phyloP scores from a whole-genome alignment of 2,888 invertebrate genomes.

The Euproctis similis region DNA sequence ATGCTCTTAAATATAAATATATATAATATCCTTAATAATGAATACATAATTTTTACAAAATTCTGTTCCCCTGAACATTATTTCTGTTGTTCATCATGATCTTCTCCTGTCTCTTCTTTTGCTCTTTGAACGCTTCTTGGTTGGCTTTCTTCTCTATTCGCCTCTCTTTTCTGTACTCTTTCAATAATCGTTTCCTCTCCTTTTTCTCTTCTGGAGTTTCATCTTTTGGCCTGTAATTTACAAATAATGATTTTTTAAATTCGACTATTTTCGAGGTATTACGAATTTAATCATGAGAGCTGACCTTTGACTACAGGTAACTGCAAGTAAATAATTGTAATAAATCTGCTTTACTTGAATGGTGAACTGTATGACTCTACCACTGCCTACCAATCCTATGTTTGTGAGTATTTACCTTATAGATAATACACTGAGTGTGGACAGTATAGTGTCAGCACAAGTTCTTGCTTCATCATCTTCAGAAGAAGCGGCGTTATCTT shows the following conservation, averaged over 20 bases:
- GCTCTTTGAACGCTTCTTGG: conserved; percentile 87
- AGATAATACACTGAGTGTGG: conserved; percentile 81
- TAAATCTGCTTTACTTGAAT: too few relatives aligned
- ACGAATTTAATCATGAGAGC: too few relatives aligned
- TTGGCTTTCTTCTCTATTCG: conserved; percentile 89
- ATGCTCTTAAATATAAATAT: too few relatives aligned
- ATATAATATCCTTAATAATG: background rate
- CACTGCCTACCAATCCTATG: too few relatives aligned
- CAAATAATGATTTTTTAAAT: background rate
- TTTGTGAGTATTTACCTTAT: conserved; percentile 48
- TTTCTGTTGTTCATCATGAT: conserved; percentile 84
- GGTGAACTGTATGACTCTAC: too few relatives aligned
- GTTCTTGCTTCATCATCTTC: conserved; percentile 71
- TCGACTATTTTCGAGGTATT: background rate
- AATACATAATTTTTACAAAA: conserved; percentile 51
- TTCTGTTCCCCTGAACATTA: conserved; percentile 83
- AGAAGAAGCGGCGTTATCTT: conserved; percentile 19
- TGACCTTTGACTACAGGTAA: too few relatives aligned
- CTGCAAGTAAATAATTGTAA: too few relatives aligned
- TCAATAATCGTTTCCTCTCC: conserved; percentile 85
- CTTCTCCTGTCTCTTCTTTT: conserved; percentile 87
- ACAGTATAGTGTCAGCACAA: conserved; percentile 78
- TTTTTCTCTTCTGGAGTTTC: conserved; percentile 86
- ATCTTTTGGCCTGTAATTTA: conserved; percentile 77
- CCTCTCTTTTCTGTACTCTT: conserved; percentile 86